These are phyloP conservation scores for Iselma pallidipennis DNA, from an alignment of 2,888 invertebrate species.

Conservation along the genomic window DNA sequence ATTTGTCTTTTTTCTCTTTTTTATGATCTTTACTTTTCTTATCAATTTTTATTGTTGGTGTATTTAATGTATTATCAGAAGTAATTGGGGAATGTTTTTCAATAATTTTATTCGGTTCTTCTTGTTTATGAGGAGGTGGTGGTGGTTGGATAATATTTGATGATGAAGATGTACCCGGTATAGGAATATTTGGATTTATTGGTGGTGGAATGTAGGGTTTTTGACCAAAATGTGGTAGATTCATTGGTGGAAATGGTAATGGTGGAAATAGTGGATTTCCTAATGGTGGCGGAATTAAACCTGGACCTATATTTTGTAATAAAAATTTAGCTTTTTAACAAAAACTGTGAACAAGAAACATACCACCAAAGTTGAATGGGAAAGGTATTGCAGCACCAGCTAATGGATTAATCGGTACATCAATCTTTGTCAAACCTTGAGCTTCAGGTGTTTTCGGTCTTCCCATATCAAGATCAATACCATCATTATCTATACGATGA, in stretches of 20 bases:
- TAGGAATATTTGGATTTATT: constrained; percentile 19
- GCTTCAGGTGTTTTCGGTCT: constrained; percentile 54
- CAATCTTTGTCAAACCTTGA: constrained; percentile 34
- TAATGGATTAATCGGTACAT: constrained; percentile 21
- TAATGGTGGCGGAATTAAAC: constrained; percentile 65
- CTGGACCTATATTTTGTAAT: constrained; percentile 56
- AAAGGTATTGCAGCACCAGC: constrained; percentile 53
- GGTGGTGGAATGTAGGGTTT: constrained; percentile 50
- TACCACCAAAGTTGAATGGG: constrained; percentile 58
- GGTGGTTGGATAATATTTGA: constrained; percentile 3
- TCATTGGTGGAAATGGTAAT: constrained; percentile 52
- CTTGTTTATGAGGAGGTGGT: neutral
- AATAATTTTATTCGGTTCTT: constrained; percentile 3
- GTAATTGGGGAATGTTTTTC: constrained; percentile 15
- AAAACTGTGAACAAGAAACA: neutral
- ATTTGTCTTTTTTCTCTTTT: constrained; percentile 69
- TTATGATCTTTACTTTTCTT: constrained; percentile 57
- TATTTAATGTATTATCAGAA: constrained; percentile 7
- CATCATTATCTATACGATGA: constrained; percentile 36
- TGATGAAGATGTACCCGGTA: constrained; percentile 8
- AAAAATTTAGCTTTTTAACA: neutral
- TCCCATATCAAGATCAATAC: constrained; percentile 46
- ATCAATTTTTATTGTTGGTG: constrained; percentile 44
- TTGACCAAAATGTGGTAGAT: constrained; percentile 61
- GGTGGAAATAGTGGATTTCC: constrained; percentile 59